Percentiles rank a stretch among this genome's conserved stretches.
Evolutionary conservation across 2,888 invertebrate species (phyloP).

Genomic region (Lissocephala sabroskyi): DNA sequence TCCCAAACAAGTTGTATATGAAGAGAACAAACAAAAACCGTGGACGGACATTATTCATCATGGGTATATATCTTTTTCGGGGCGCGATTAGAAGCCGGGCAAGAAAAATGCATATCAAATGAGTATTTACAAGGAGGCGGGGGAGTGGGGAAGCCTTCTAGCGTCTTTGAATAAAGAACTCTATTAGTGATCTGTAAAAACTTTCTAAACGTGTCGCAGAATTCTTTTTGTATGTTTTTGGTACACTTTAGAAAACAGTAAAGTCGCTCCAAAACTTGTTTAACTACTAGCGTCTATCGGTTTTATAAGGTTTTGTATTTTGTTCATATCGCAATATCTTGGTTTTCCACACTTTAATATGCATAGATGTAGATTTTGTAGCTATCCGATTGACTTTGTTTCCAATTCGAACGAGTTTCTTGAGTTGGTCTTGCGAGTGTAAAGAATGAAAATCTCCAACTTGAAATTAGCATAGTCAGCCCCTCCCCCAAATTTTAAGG

Average conservation of each 20-base stretch:
- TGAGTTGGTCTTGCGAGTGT: constrained; percentile 36
- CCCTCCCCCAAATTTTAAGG: too few species aligned
- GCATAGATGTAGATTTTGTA: too few species aligned
- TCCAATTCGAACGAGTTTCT: constrained; percentile 33
- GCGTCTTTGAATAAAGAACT: too few species aligned
- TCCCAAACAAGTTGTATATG: too few species aligned
- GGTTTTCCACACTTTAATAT: too few species aligned
- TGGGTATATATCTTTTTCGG: too few species aligned
- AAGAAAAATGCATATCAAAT: background rate
- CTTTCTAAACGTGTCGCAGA: constrained; percentile 51
- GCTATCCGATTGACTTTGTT: constrained; percentile 42
- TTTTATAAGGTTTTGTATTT: constrained; percentile 1
- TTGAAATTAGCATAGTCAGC: too few species aligned
- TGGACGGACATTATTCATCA: constrained; percentile 42
- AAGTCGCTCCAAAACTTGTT: constrained; percentile 68
- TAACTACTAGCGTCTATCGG: constrained; percentile 6
- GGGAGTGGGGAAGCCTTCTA: too few species aligned
- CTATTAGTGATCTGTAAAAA: constrained; percentile 43
- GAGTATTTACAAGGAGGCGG: constrained; percentile 26
- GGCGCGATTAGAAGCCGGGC: too few species aligned
- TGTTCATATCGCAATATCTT: background rate
- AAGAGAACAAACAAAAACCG: constrained; percentile 50
- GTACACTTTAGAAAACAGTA: constrained; percentile 65
- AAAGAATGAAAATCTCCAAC: background rate
- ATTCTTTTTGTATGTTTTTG: constrained; percentile 17